Percentiles rank a stretch among this genome's conserved stretches.
Evolutionary conservation across 2,797 vertebrate species (phyloP).

Genomic region (Scyliorhinus canicula): DNA sequence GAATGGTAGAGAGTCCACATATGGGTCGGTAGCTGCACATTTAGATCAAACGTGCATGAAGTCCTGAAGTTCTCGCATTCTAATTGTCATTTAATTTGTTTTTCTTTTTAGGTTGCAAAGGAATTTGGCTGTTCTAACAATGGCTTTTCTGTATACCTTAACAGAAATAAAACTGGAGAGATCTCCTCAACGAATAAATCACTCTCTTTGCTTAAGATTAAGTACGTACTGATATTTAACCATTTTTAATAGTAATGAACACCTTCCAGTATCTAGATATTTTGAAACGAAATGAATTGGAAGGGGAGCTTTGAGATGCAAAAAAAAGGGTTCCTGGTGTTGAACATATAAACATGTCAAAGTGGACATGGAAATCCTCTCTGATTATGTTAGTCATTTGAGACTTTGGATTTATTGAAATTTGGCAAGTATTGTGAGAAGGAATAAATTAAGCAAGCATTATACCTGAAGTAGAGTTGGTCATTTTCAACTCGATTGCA

Average conservation of each 20-base stretch:
- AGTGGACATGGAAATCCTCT: neutral
- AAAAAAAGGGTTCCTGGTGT: no score
- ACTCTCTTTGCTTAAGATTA: slow-evolving; percentile 87
- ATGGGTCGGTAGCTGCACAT: neutral
- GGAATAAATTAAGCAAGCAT: neutral
- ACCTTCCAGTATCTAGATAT: neutral
- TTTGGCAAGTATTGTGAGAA: neutral
- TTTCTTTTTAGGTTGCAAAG: slow-evolving; percentile 74
- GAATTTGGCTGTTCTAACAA: slow-evolving; percentile 95
- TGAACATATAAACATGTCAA: neutral
- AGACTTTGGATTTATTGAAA: neutral
- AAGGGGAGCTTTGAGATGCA: neutral
- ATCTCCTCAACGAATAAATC: slow-evolving; percentile 81
- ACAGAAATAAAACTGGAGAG: slow-evolving; percentile 91
- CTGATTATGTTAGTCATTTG: neutral
- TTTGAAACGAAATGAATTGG: neutral
- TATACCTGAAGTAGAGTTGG: neutral
- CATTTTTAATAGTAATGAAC: neutral
- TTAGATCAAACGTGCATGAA: neutral
- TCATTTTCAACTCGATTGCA: neutral
- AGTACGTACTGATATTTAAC: slow-evolving; percentile 64
- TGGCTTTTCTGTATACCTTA: slow-evolving; percentile 87
- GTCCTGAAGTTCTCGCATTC: neutral
- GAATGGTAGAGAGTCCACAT: neutral
- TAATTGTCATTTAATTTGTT: slow-evolving; percentile 13